Base-by-base conservation (phyloP, 2,113 vertebrate genomes). In the Baryphthengus martii region DNA sequence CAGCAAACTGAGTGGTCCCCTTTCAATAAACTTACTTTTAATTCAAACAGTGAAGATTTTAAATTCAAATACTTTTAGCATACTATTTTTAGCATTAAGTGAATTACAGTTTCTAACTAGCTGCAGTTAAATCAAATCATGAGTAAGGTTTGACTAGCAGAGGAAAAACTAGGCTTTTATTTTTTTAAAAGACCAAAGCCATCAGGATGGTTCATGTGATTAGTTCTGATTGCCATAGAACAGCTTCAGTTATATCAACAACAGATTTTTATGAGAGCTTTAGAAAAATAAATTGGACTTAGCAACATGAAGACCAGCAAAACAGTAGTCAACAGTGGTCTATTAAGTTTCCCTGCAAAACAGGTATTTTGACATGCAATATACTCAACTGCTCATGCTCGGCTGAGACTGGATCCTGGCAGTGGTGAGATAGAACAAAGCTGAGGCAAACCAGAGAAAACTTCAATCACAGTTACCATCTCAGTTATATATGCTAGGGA, bases 221-320 rank as follows among this genome's bases (percentile, higher is more conserved):
- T 74, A 85, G 39, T 63, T 70, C 50, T 87, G 52, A 65, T 71
- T 94, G 52, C 88, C 81, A 88, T 42, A 78, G 70, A 89, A 88
- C 37, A 86, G 25, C 45, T 94, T 65, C 72, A 86, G 53, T 70
- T 58, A 37, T 45, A 90, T 53, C 29, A 90, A 89, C 61, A 81
- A 26, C 12, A 56, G 18, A 59, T 75, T 91, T 89, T 85, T 63
- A 17, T 9, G 3, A 91, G 4, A 73, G 42, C 33, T 65, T 75
- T 16, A 74, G 42, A 81, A 85, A 85, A 89, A 92, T 24, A 53
- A 12, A 59, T n/a, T 7, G 3, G 52, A 53, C 16, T 17, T 47
- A 91, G 17, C 15, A 81, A 93, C 65, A 78, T n/a, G 39, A 35
- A 92, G n/a, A 76, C 16, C 39, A 35, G 21, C 9, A 72, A 73